Evolutionary conservation across 92 coral and sea anemone genomes (phyloP).

Genomic region (Phenganax subtilis): DNA sequence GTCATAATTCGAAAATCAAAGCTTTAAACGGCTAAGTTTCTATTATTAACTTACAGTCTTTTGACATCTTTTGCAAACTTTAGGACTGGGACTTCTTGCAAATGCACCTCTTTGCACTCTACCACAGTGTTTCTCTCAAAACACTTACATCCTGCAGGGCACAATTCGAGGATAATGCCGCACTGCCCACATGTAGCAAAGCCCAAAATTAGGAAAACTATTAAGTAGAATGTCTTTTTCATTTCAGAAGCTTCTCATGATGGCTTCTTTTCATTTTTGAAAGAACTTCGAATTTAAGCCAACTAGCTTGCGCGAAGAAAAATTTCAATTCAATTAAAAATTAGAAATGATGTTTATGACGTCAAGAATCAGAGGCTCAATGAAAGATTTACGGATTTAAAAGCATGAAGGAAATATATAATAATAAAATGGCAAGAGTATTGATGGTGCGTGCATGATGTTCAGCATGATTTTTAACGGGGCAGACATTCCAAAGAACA

Average conservation of each 20-base stretch:
- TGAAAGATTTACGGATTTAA: too few relatives aligned
- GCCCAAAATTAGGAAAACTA: neutral
- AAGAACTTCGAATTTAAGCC: neutral
- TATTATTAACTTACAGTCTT: constrained; percentile 53
- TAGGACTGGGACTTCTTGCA: constrained; percentile 51
- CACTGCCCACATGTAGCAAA: neutral
- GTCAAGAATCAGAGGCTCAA: neutral
- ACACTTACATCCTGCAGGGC: constrained; percentile 66
- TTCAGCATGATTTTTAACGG: too few relatives aligned
- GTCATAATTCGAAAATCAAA: too few relatives aligned
- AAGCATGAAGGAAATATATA: too few relatives aligned
- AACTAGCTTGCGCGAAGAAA: neutral
- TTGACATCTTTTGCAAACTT: constrained; percentile 50
- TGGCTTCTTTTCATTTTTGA: neutral
- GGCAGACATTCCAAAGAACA: too few relatives aligned
- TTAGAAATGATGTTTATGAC: neutral
- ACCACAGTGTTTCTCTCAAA: constrained; percentile 48
- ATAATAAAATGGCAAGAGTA: too few relatives aligned
- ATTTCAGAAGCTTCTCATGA: neutral
- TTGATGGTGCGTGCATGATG: too few relatives aligned
- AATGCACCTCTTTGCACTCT: constrained; percentile 55
- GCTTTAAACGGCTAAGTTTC: neutral
- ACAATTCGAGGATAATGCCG: constrained; percentile 25
- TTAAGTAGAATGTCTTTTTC: neutral
- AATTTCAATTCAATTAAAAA: neutral